A percentile compares a stretch with the other conserved stretches of the same genome.
phyloP scores from a whole-genome alignment of 2,888 invertebrate genomes.

The Dicycla oo region DNA sequence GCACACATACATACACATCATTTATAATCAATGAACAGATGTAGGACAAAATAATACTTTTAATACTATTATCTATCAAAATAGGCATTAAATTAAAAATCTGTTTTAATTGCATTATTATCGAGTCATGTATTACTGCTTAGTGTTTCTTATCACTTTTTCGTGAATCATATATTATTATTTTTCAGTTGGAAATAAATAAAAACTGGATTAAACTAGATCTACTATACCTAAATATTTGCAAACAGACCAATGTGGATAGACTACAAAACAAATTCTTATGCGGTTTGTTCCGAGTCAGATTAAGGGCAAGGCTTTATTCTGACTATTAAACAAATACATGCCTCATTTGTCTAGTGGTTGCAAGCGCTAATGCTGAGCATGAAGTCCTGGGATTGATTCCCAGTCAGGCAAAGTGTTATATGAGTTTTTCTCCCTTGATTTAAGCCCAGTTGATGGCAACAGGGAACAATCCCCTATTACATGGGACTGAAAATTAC shows the following conservation, averaged over 20 bases:
- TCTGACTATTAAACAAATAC: neutral
- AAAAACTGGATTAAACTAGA: slow-evolving; percentile 15
- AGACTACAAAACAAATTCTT: neutral
- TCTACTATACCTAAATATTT: slow-evolving; percentile 5
- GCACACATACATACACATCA: neutral
- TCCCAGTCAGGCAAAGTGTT: no score
- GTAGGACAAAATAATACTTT: slow-evolving; percentile 3
- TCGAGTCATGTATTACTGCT: slow-evolving; percentile 24
- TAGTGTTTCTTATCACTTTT: slow-evolving; percentile 6
- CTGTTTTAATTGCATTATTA: slow-evolving; percentile 13
- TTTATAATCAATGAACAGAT: neutral
- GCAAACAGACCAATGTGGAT: neutral
- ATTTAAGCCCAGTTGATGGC: no score
- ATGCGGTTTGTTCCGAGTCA: neutral
- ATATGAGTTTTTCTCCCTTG: no score
- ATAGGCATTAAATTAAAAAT: slow-evolving; percentile 14
- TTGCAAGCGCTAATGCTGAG: no score
- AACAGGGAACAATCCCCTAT: no score
- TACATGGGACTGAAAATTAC: no score
- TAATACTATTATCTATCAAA: neutral
- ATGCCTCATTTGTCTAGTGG: no score
- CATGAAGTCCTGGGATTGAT: no score
- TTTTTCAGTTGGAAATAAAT: slow-evolving; percentile 14
- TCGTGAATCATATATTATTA: slow-evolving; percentile 21
- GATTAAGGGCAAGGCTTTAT: neutral